Evolutionary conservation across 2,113 vertebrate species (phyloP), one percentile per base, ranked within the genome.

Genomic region (Mastomys natalensis): DNA sequence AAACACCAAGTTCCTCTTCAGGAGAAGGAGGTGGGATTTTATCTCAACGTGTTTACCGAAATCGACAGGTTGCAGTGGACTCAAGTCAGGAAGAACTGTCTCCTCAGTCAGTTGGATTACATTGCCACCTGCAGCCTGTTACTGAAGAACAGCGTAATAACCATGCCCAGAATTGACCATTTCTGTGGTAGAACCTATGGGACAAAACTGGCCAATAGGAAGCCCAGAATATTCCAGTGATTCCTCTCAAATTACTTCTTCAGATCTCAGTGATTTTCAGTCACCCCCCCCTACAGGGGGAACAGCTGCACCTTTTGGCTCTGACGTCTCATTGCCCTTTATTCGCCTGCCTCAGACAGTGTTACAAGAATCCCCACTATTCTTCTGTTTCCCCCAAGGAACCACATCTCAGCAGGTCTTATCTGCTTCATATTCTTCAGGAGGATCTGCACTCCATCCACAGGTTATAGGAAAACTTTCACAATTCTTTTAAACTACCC

Each of bases 141-240:
- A 99, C 99, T 5, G 99, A 99, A 98, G 99, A 99, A 95, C 99
- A 99, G 72, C 99, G 97, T 92, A 94, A 98, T 89, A 99, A 98
- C 82, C 60, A 98, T 51, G 99, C 98, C 95, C 99, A 1, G 99
- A 99, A 97, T 95, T 99, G 64, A 98, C 98, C 3, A 95, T 99
- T 91, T 99, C 99, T 64, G 98, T 98, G 60, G 98, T 98, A 96
- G 99, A 98, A 97, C 98, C 99, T 96, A 96, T 99, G 64, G 98
- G 99, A 96, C 98, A 99, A 91, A 98, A 98, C 95, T 97, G 97
- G 90, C 99, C 98, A 76, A 99, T 99, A 98, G 98, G 99, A 98
- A 99, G 99, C 98, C 99, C 99, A 9, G 99, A 99, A 64, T 99
- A 99, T 80, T 99, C 99, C 95, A 99, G 99, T 96, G 99, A 99